Conservation (phyloP, 2,888 invertebrate genomes). For the Melinaea menophilus region DNA sequence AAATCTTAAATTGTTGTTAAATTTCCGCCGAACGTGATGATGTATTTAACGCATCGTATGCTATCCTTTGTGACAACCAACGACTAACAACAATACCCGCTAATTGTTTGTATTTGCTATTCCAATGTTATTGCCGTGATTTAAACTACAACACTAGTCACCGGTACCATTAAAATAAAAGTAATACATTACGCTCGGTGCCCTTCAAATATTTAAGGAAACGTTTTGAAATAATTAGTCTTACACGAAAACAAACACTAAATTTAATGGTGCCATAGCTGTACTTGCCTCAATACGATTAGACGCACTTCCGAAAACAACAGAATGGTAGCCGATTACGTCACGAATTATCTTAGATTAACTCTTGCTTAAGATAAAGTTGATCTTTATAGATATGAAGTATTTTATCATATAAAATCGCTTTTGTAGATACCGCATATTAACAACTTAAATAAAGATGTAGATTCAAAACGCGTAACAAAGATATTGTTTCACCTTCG, state of each 20-base stretch:
- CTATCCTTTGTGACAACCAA: constrained; percentile 48
- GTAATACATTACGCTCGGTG: background rate
- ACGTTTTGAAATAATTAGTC: too few species aligned
- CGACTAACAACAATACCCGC: constrained; percentile 43
- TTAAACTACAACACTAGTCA: background rate
- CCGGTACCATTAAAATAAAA: background rate
- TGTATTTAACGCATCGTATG: constrained; percentile 47
- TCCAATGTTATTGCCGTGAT: constrained; percentile 33
- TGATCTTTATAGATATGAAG: constrained; percentile 22
- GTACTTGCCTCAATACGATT: too few species aligned
- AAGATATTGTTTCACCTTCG: too few species aligned
- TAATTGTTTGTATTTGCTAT: constrained; percentile 49
- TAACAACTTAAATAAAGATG: constrained; percentile 6
- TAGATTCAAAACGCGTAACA: too few species aligned
- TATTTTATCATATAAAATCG: constrained; percentile 17
- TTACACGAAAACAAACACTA: too few species aligned
- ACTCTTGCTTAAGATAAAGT: constrained; percentile 22
- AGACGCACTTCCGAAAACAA: background rate
- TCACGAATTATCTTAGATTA: constrained; percentile 26
- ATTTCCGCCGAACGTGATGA: constrained; percentile 42
- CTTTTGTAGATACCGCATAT: constrained; percentile 23
- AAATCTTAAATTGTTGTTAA: constrained; percentile 33
- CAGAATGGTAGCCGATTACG: constrained; percentile 12
- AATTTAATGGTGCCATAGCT: too few species aligned
- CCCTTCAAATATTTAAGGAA: too few species aligned